These are phyloP conservation scores for Papilio dardanus DNA, from an alignment of 1,140 invertebrate genomes.

Conservation along the genomic window DNA sequence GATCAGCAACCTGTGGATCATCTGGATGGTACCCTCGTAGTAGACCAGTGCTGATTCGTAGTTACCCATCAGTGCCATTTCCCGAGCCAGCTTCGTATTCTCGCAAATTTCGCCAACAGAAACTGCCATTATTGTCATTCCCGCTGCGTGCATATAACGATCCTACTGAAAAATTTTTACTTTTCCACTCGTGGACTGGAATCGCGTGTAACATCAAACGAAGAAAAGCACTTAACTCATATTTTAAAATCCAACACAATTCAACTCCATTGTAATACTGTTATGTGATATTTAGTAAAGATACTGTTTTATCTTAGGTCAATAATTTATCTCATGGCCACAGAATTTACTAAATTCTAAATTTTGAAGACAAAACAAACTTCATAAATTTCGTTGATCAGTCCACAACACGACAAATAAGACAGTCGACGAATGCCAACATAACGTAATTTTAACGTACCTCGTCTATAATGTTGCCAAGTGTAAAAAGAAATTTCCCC, in stretches of 20 bases:
- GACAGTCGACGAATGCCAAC: conserved; percentile 50
- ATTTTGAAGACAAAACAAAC: conserved; percentile 74
- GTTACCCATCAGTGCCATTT: conserved; percentile 97
- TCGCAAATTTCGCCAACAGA: conserved; percentile 95
- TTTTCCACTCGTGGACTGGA: conserved; percentile 59
- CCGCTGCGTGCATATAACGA: conserved; percentile 81
- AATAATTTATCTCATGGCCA: conserved; percentile 62
- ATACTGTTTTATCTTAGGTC: conserved; percentile 25
- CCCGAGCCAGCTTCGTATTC: conserved; percentile 95
- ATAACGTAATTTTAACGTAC: conserved; percentile 44
- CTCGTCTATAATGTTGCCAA: conserved; percentile 33
- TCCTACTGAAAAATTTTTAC: conserved; percentile 58
- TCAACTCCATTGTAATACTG: conserved; percentile 43
- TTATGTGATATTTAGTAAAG: conserved; percentile 21
- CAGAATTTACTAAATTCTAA: conserved; percentile 63
- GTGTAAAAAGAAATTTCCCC: background rate
- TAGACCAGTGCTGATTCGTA: conserved; percentile 97
- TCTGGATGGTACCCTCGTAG: conserved; percentile 96
- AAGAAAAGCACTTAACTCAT: conserved; percentile 66
- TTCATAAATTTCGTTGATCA: conserved; percentile 67
- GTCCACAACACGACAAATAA: conserved; percentile 63
- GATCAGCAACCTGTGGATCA: conserved; percentile 92
- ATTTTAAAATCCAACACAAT: conserved; percentile 56
- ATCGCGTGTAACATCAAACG: conserved; percentile 67
- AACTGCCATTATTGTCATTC: conserved; percentile 91